phyloP scores from a whole-genome alignment of 2,888 invertebrate genomes.

The Cosmia trapezina region DNA sequence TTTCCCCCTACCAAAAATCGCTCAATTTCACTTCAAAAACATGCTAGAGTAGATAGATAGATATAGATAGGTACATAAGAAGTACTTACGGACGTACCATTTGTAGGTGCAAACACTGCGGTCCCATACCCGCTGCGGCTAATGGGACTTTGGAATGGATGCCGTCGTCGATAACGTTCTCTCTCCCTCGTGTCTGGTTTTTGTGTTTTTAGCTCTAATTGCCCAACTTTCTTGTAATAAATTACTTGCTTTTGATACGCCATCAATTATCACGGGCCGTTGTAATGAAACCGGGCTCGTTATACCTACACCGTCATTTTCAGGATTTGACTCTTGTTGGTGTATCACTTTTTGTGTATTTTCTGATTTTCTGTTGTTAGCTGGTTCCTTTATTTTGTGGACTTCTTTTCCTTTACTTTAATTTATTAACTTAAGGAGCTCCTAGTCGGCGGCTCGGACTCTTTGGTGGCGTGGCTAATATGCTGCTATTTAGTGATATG shows the following conservation, averaged over 20 bases:
- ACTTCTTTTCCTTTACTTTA: not conserved
- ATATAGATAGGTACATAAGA: too few species aligned
- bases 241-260: conserved; percentile 78
- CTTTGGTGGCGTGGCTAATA: too few species aligned
- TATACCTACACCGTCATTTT: conserved; percentile 55
- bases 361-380: conserved; percentile 18
- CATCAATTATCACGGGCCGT: conserved; percentile 74
- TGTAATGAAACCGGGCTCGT: conserved; percentile 66
- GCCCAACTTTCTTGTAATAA: conserved; percentile 81
- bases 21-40: not conserved
- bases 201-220: conserved; percentile 83
- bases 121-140: conserved; percentile 68
- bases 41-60: too few species aligned
- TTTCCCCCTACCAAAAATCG: too few species aligned
- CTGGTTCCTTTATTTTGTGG: conserved; percentile 1
- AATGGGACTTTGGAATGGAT: conserved; percentile 81
- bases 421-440: not conserved
- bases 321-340: conserved; percentile 22
- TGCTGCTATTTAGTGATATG: too few species aligned
- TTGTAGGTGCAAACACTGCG: conserved; percentile 50
- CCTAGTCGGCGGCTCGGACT: too few species aligned
- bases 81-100: conserved; percentile 17
- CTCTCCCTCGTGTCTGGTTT: conserved; percentile 77
- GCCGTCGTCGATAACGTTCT: conserved; percentile 78
- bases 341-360: conserved; percentile 6